Evolutionary conservation across 2,888 invertebrate genomes (phyloP).

Genomic region (Phymatocera aterrima): DNA sequence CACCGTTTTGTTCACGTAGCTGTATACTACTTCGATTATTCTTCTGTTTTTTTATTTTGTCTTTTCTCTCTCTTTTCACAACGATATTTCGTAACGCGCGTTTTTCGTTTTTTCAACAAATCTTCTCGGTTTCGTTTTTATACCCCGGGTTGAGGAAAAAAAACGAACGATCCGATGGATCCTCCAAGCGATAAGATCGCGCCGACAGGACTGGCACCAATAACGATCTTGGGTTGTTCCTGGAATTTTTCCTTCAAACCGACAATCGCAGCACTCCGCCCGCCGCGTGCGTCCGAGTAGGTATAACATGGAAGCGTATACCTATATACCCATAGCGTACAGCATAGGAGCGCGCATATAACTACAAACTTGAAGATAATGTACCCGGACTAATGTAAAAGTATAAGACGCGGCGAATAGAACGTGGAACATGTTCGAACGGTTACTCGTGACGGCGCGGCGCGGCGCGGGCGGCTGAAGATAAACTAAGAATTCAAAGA

Average conservation of each 20-base stretch:
- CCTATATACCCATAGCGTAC: too few species aligned
- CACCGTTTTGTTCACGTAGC: too few species aligned
- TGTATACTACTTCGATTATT: too few species aligned
- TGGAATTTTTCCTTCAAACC: constrained; percentile 27
- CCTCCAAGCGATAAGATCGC: constrained; percentile 42
- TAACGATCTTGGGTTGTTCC: constrained; percentile 28
- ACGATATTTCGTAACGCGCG: too few species aligned
- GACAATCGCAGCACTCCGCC: constrained; percentile 26
- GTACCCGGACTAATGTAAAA: constrained; percentile 31
- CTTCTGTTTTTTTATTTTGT: too few species aligned
- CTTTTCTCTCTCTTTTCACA: too few species aligned
- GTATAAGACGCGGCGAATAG: too few species aligned
- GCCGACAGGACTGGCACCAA: not conserved
- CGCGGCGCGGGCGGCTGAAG: constrained; percentile 5
- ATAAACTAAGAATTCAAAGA: constrained; percentile 20
- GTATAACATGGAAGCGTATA: not conserved
- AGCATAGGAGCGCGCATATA: too few species aligned
- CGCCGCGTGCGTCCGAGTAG: too few species aligned
- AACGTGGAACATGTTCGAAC: too few species aligned
- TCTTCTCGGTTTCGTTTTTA: not conserved
- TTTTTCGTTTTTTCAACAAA: not conserved
- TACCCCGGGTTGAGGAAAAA: not conserved
- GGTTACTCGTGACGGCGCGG: too few species aligned
- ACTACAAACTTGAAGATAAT: constrained; percentile 28
- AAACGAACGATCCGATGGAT: constrained; percentile 29